Evolutionary conservation across 2,113 vertebrate species (phyloP).

Genomic region (rat (Rattus norvegicus)): DNA sequence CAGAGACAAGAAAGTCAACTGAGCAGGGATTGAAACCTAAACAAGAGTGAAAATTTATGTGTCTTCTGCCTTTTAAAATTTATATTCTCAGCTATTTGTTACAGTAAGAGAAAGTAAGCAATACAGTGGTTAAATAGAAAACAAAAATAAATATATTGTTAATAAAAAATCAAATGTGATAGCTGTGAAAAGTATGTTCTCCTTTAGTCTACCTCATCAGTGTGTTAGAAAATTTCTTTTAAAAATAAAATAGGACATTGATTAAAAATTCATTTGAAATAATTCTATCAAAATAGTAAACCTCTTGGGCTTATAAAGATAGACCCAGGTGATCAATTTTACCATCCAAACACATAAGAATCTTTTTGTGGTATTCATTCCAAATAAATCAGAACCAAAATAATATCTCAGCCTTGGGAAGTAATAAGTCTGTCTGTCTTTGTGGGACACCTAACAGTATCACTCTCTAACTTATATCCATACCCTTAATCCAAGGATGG

Average conservation of each 20-base stretch:
- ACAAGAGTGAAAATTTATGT: background rate
- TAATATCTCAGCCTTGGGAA: background rate
- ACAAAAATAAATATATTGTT: no score
- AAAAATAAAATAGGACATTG: background rate
- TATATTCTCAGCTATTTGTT: background rate
- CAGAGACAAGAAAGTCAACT: background rate
- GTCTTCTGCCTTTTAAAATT: background rate
- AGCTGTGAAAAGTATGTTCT: background rate
- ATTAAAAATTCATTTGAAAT: background rate
- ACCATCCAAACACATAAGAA: background rate
- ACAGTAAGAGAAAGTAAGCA: background rate
- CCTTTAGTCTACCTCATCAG: background rate
- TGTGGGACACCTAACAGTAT: background rate
- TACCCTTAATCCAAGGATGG: background rate
- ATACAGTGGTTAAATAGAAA: no score
- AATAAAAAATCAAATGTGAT: background rate
- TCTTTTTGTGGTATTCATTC: background rate
- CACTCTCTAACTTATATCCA: background rate
- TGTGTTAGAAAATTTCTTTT: background rate
- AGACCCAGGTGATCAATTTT: background rate
- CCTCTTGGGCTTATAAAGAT: background rate
- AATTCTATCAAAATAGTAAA: background rate
- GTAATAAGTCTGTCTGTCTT: background rate
- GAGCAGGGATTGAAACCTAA: background rate
- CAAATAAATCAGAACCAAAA: background rate